A percentile compares a stretch with the other conserved stretches of the same genome.
These are phyloP conservation scores for Nilaparvata lugens DNA, from an alignment of 1,140 invertebrate species.

Conservation along the genomic window DNA sequence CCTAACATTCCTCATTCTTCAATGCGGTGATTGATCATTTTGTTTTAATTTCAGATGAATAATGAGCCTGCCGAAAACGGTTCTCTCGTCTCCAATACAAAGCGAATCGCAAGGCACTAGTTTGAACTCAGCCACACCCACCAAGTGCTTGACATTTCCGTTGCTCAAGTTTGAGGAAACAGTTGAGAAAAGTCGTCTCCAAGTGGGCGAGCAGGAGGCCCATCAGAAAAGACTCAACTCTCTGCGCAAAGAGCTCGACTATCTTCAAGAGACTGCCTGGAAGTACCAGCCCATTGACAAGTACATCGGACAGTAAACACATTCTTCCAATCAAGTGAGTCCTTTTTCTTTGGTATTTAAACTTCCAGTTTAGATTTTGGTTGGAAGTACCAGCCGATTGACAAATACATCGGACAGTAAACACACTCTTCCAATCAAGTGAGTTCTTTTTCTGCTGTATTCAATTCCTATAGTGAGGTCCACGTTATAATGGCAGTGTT, in stretches of 20 bases:
- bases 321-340: too few relatives aligned
- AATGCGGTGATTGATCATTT: too few relatives aligned
- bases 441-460: too few relatives aligned
- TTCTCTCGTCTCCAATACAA: constrained; percentile 15
- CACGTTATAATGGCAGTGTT: too few relatives aligned
- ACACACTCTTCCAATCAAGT: too few relatives aligned
- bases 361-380: too few relatives aligned
- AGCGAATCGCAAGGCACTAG: constrained; percentile 3
- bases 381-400: constrained; percentile 40
- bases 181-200: constrained; percentile 7
- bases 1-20: too few relatives aligned
- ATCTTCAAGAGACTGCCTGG: constrained; percentile 38
- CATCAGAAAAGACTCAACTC: constrained; percentile 36
- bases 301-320: constrained; percentile 35
- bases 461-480: too few relatives aligned
- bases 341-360: too few relatives aligned
- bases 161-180: constrained; percentile 15
- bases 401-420: constrained; percentile 39
- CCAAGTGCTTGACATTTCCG: neutral
- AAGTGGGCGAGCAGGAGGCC: constrained; percentile 27
- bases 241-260: constrained; percentile 38
- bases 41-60: too few relatives aligned
- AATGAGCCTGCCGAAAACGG: constrained; percentile 12
- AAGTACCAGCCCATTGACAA: constrained; percentile 39
- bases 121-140: neutral